These are phyloP conservation scores for Otolemur garnettii DNA, from an alignment of 2,113 vertebrate species.

Conservation along the genomic window DNA sequence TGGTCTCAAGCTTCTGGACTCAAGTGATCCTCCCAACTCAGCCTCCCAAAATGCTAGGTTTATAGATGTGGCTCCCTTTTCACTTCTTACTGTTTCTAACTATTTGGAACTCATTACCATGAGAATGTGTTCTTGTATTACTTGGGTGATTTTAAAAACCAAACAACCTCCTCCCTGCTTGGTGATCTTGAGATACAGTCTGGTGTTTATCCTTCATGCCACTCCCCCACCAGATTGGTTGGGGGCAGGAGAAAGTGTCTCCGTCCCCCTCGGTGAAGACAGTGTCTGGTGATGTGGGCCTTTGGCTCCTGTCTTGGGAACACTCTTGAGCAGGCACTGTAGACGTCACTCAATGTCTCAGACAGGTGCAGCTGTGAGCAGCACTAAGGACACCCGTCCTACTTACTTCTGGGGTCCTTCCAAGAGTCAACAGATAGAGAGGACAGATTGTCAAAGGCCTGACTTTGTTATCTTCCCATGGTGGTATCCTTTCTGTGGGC, in stretches of 20 bases:
- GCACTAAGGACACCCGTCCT: not conserved
- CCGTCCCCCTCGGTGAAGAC: not conserved
- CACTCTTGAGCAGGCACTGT: accelerated
- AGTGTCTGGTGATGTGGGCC: too few relatives aligned
- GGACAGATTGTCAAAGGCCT: not conserved
- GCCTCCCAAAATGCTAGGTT: too few relatives aligned
- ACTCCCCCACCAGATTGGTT: not conserved
- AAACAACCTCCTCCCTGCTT: too few relatives aligned
- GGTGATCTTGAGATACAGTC: not conserved
- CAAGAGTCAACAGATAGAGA: not conserved
- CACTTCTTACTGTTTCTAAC: not conserved
- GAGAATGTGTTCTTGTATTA: not conserved
- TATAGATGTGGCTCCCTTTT: not conserved
- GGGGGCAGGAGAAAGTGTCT: not conserved
- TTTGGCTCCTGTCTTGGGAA: not conserved
- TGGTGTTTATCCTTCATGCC: not conserved
- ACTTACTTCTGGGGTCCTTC: not conserved
- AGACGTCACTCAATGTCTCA: not conserved
- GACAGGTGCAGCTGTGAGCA: not conserved
- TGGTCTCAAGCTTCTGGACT: too few relatives aligned
- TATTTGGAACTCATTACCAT: not conserved
- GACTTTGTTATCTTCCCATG: not conserved
- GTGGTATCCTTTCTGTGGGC: not conserved
- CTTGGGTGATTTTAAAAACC: not conserved
- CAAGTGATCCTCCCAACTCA: too few relatives aligned